These are phyloP conservation scores for Trochalopteron elliotii DNA, from an alignment of 2,113 vertebrate genomes.

Conservation along the genomic window DNA sequence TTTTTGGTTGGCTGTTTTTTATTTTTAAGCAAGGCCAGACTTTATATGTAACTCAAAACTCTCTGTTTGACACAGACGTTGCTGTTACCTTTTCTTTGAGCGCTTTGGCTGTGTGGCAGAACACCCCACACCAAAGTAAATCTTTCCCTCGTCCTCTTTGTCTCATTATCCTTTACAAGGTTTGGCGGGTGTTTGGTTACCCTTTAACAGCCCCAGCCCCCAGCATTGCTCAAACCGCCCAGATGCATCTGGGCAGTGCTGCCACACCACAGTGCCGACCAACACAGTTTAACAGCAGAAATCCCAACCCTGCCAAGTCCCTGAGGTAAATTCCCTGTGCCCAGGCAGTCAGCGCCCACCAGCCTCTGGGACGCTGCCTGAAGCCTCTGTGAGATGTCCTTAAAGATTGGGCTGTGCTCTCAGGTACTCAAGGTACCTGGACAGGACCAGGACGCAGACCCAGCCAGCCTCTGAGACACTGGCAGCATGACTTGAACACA, in stretches of 20 bases:
- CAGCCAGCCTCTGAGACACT: not conserved
- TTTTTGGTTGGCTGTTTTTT: not conserved
- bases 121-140: not conserved
- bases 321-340: not conserved
- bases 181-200: not conserved
- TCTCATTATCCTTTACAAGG: not conserved
- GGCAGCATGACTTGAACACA: accelerated
- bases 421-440: accelerated
- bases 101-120: not conserved
- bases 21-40: not conserved
- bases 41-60: not conserved
- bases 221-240: not conserved
- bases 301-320: slow-evolving; percentile 3
- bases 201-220: slow-evolving; percentile 36
- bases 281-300: slow-evolving; percentile 34
- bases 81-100: not conserved
- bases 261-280: accelerated
- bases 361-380: not conserved
- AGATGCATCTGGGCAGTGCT: not conserved
- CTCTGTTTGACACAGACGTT: accelerated
- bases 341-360: accelerated
- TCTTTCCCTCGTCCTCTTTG: not conserved
- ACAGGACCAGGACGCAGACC: not conserved
- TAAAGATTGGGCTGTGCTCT: accelerated
- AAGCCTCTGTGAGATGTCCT: not conserved